Evolutionary conservation across 1,140 invertebrate species (phyloP).

Genomic region (Saccostrea cuccullata): DNA sequence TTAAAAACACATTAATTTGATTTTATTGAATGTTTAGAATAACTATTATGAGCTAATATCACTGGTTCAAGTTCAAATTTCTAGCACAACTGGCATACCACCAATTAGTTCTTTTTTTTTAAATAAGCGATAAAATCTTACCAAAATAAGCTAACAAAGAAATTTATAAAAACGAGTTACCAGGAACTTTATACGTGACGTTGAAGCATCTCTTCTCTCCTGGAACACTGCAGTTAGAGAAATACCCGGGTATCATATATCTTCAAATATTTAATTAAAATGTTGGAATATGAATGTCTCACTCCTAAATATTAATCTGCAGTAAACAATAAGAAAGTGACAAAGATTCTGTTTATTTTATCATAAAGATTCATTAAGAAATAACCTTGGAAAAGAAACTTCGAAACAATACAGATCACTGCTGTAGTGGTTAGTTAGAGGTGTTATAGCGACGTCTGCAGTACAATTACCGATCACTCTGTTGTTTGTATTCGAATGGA

Average conservation of each 20-base stretch:
- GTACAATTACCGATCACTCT: conserved; percentile 25
- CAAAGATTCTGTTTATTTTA: no score
- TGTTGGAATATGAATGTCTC: no score
- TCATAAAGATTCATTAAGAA: no score
- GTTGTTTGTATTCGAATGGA: conserved; percentile 16
- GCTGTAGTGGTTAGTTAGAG: conserved; percentile 10
- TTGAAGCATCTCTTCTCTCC: neutral
- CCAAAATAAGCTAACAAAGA: neutral
- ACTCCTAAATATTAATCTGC: neutral
- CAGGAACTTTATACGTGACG: neutral
- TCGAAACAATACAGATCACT: conserved; percentile 25
- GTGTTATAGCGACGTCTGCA: conserved; percentile 29
- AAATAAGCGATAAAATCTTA: no score
- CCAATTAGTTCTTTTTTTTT: no score
- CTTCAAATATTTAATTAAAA: neutral
- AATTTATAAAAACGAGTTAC: neutral
- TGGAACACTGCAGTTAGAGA: neutral
- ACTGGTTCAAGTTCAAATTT: neutral
- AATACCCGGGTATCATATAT: neutral
- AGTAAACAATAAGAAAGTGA: neutral
- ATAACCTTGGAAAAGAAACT: conserved; percentile 19
- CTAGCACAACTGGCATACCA: neutral
- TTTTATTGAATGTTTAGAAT: neutral
- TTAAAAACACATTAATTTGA: neutral
- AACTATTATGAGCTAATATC: neutral